These are phyloP conservation scores for Ceraclea dissimilis DNA, from an alignment of 2,888 invertebrate species.

Conservation along the genomic window DNA sequence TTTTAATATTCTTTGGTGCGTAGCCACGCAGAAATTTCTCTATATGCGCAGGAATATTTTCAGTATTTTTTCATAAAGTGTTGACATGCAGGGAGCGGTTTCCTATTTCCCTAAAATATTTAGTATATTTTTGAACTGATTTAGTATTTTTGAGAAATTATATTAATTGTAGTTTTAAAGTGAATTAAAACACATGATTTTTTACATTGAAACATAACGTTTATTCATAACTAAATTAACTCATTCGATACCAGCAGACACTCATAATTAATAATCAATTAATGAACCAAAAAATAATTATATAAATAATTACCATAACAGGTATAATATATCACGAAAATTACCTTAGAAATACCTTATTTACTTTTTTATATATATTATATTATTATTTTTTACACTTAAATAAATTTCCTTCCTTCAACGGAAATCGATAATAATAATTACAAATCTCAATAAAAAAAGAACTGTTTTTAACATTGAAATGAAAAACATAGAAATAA, in stretches of 20 bases:
- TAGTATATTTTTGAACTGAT: too few species aligned
- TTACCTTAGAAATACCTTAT: slow-evolving; percentile 1
- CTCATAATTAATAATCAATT: slow-evolving; percentile 13
- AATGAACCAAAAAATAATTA: slow-evolving; percentile 18
- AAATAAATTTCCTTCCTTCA: not conserved
- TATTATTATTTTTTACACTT: slow-evolving; percentile 1
- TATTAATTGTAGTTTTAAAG: too few species aligned
- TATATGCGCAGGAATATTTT: too few species aligned
- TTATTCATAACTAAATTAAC: slow-evolving; percentile 26
- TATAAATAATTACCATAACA: slow-evolving; percentile 8
- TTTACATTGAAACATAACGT: slow-evolving; percentile 27
- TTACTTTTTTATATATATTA: not conserved
- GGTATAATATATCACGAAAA: slow-evolving; percentile 22
- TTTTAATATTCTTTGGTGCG: too few species aligned
- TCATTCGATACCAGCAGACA: slow-evolving; percentile 23
- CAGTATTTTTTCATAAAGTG: too few species aligned
- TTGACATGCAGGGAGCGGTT: too few species aligned
- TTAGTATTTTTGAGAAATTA: too few species aligned
- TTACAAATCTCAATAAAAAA: not conserved
- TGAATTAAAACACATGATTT: slow-evolving; percentile 24
- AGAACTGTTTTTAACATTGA: not conserved
- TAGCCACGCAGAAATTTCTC: too few species aligned
- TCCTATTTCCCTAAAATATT: too few species aligned
- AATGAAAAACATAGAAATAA: not conserved
- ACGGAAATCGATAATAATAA: not conserved